These are phyloP conservation scores for Oreochromis mossambicus DNA, from an alignment of 2,797 vertebrate genomes.

Conservation along the genomic window DNA sequence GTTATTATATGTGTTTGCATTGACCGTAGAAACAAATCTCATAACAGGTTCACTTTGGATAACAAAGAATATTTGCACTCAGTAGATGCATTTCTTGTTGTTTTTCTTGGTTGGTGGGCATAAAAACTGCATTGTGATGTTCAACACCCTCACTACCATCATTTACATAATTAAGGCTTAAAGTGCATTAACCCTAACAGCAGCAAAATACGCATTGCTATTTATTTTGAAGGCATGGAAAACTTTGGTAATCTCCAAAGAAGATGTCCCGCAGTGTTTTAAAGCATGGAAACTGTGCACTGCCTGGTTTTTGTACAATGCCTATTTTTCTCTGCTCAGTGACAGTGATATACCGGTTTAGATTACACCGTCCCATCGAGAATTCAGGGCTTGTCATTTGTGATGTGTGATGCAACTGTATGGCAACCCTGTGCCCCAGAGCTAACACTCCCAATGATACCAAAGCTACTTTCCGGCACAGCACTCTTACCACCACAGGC, in stretches of 20 bases:
- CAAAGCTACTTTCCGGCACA: not conserved
- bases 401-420: conserved; percentile 52
- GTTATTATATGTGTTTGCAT: not conserved
- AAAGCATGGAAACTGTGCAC: not conserved
- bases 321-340: not conserved
- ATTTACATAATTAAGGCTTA: not conserved
- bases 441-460: conserved; percentile 1
- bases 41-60: not conserved
- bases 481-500: not conserved
- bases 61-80: not conserved
- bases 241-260: not conserved
- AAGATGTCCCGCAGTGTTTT: not conserved
- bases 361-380: conserved; percentile 6
- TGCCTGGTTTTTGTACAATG: not conserved
- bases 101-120: not conserved
- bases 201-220: not conserved
- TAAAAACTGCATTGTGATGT: not conserved
- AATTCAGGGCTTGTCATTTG: conserved; percentile 28
- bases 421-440: conserved; percentile 35
- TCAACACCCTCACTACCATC: not conserved
- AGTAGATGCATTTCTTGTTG: not conserved
- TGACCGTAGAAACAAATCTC: not conserved
- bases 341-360: conserved; percentile 4
- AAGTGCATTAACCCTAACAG: not conserved
- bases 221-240: not conserved